Base-by-base conservation (phyloP, 2,797 vertebrate genomes). In the Eulemur rubriventer region DNA sequence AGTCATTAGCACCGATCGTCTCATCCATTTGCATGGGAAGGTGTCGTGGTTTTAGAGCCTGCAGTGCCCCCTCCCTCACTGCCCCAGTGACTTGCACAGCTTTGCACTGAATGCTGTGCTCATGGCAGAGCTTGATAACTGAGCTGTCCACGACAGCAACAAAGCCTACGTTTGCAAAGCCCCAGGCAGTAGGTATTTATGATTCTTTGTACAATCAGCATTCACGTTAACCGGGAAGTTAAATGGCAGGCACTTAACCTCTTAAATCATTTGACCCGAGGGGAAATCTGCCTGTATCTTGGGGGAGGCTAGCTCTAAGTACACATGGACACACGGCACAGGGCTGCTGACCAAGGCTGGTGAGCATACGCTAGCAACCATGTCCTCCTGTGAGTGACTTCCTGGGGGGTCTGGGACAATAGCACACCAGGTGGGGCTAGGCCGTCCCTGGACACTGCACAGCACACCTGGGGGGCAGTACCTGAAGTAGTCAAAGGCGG, bases 401-500 rank as follows among this genome's bases (percentile, higher is more conserved):
- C 41, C 13, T 10, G 4, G 43, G 22, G 35, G 38, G 38, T 41
- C 13, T 1, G 22, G 55, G 80, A 67, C 9, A n/a, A 41, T 24
- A 12, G 55, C 18, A 24, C n/a, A 17, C 20, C 13, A 12, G 11
- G 14, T 46, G 30, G 55, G 46, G 10, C 41, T 26, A 41, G 41
- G 50, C 63, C 20, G 4, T 46, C 28, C 17, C 35, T 33, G 14
- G 35, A 14, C 4, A 6, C 35, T 1, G 9, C 6, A 48, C 6
- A 22, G 57, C 33, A n/a, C 4, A 30, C 11, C 1, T 4, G 0
- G 16, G 43, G 26, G 22, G 4, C 30, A 22, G 50, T 99, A 99
- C 99, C 99, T 99, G 99, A 99, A 99, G 97, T 99, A 99, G 98
- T 99, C 99, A 81, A 99, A 99, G 83, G 99, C 99, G 0, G 99